phyloP scores from a whole-genome alignment of 2,888 invertebrate genomes.

The Eupithecia vulgata region DNA sequence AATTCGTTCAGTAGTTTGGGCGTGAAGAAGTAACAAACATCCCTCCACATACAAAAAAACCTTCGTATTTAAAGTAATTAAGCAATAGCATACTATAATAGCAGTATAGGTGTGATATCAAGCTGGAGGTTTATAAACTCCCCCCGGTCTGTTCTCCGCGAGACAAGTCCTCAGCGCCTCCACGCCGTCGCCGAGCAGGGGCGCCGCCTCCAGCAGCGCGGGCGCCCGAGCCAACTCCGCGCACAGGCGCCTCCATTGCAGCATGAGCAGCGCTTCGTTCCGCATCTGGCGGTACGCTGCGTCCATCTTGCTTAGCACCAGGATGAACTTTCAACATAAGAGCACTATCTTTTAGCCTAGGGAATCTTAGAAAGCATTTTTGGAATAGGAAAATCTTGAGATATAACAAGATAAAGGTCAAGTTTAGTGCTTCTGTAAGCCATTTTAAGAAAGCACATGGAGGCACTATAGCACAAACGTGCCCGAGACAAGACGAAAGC shows the following conservation, averaged over 20 bases:
- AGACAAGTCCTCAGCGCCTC: conserved; percentile 82
- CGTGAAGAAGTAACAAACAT: no score
- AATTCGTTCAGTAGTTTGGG: no score
- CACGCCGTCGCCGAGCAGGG: conserved; percentile 88
- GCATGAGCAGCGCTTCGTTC: conserved; percentile 92
- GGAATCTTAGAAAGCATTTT: no score
- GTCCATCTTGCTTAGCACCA: conserved; percentile 93
- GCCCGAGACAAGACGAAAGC: no score
- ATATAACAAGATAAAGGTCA: no score
- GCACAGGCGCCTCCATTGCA: conserved; percentile 88
- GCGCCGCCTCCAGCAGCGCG: conserved; percentile 89
- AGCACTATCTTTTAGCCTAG: not conserved
- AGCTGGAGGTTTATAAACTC: conserved; percentile 32
- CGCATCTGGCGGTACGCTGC: conserved; percentile 94
- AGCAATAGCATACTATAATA: no score
- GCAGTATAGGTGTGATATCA: no score
- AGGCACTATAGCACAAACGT: no score
- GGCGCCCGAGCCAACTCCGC: conserved; percentile 88
- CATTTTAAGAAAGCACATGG: no score
- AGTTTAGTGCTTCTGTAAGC: no score
- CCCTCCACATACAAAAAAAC: no score
- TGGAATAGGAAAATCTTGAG: not conserved
- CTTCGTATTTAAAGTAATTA: no score
- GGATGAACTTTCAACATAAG: conserved; percentile 79
- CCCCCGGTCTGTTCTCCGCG: conserved; percentile 53